Evolutionary conservation across 2,113 vertebrate genomes (phyloP).

Genomic region (Nematolebias whitei): DNA sequence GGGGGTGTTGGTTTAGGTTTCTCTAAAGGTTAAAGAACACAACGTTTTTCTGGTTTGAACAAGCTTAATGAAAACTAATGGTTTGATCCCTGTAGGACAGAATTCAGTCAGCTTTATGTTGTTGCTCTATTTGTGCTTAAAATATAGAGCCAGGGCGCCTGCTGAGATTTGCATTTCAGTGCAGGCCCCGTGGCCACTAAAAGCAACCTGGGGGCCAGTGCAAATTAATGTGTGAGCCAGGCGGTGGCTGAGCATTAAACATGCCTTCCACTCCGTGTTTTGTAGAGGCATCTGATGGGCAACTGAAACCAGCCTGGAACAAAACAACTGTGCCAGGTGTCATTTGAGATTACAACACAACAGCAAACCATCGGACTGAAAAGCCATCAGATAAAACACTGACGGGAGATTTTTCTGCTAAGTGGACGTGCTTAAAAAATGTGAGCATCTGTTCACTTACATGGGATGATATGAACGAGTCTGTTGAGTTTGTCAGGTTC

Average conservation of each 20-base stretch:
- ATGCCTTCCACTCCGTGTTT: background rate
- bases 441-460: slow-evolving; percentile 49
- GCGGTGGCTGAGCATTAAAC: background rate
- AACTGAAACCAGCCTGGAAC: slow-evolving; percentile 17
- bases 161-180: slow-evolving; percentile 19
- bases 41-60: background rate
- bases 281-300: slow-evolving; percentile 1
- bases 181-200: slow-evolving; percentile 22
- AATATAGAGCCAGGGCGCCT: slow-evolving; percentile 1
- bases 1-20: too few species aligned
- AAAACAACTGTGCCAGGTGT: slow-evolving; percentile 50
- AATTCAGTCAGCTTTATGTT: background rate
- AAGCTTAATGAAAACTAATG: background rate
- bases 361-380: slow-evolving; percentile 30
- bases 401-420: slow-evolving; percentile 39
- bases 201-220: slow-evolving; percentile 3
- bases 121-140: background rate
- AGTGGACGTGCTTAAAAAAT: slow-evolving; percentile 16
- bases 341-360: slow-evolving; percentile 54
- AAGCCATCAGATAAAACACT: slow-evolving; percentile 38
- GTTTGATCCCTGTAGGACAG: background rate
- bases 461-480: background rate
- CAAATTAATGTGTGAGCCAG: slow-evolving; percentile 11
- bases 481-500: too few species aligned
- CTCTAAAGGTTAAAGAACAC: background rate